A percentile compares a stretch with the other conserved stretches of the same genome.
These are phyloP conservation scores for Halcyon chelicuti DNA, from an alignment of 2,797 vertebrate genomes.

Conservation along the genomic window DNA sequence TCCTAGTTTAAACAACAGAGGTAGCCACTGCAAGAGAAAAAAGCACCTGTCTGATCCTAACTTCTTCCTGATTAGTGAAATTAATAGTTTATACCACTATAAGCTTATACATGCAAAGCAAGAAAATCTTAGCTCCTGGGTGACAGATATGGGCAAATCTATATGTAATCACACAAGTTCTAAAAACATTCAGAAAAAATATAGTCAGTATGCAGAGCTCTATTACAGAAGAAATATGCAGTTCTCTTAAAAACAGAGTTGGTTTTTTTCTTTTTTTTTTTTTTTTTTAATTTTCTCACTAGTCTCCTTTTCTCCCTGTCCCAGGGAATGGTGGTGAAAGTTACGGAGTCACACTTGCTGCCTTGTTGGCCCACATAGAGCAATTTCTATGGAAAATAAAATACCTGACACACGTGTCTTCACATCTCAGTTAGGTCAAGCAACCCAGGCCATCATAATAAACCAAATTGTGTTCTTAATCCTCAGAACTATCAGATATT, in stretches of 20 bases:
- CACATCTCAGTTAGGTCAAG: not conserved
- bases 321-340: not conserved
- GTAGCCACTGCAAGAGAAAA: not conserved
- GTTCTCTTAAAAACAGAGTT: not conserved
- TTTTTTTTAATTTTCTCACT: not conserved
- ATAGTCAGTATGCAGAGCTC: not conserved
- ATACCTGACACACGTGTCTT: not conserved
- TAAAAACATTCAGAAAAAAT: not conserved
- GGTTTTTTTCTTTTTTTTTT: not conserved
- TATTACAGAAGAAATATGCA: not conserved
- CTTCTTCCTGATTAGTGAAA: not conserved
- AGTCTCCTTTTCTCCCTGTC: not conserved
- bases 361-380: not conserved
- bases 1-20: too few species aligned
- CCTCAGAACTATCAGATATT: not conserved
- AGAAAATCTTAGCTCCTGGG: not conserved
- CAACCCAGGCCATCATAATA: not conserved
- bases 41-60: not conserved
- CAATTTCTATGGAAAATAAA: not conserved
- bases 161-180: not conserved
- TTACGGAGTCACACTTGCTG: not conserved
- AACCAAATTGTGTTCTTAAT: slow-evolving; percentile 11
- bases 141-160: not conserved
- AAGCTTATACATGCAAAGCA: not conserved
- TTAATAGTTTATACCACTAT: not conserved